A percentile compares a stretch with the other conserved stretches of the same genome.
These are phyloP conservation scores for Luperina nickerlii DNA, from an alignment of 2,888 invertebrate species.

Conservation along the genomic window DNA sequence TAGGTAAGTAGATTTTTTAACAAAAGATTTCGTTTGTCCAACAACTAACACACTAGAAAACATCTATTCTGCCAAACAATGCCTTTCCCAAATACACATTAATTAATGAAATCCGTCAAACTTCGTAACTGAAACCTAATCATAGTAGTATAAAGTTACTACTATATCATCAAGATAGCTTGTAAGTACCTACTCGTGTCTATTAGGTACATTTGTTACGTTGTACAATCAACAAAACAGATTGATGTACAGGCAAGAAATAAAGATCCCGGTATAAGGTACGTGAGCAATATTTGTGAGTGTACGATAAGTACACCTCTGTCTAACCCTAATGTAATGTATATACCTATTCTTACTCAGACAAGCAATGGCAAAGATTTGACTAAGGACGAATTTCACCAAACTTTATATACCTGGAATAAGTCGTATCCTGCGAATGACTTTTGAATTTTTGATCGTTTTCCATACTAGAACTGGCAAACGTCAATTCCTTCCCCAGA, in stretches of 20 bases:
- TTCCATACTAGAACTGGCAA: no score
- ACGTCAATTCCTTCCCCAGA: no score
- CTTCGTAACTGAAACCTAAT: constrained; percentile 37
- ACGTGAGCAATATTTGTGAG: no score
- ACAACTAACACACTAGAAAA: background rate
- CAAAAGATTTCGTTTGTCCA: background rate
- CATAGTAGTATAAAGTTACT: constrained; percentile 34
- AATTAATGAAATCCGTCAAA: constrained; percentile 40
- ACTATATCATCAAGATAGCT: constrained; percentile 23
- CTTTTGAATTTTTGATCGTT: no score
- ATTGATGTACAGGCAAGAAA: background rate
- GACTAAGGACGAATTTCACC: no score
- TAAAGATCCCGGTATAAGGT: background rate
- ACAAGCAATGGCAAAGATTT: no score
- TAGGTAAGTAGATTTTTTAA: background rate
- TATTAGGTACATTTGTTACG: constrained; percentile 44
- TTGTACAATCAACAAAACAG: constrained; percentile 20
- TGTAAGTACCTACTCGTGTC: constrained; percentile 16
- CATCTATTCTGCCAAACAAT: background rate
- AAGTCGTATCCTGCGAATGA: no score
- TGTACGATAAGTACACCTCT: no score
- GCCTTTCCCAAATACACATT: background rate
- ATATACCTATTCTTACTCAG: no score
- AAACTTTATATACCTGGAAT: no score
- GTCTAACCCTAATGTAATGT: no score